phyloP scores from a whole-genome alignment of 2,797 vertebrate genomes.

The Amniataba percoides region DNA sequence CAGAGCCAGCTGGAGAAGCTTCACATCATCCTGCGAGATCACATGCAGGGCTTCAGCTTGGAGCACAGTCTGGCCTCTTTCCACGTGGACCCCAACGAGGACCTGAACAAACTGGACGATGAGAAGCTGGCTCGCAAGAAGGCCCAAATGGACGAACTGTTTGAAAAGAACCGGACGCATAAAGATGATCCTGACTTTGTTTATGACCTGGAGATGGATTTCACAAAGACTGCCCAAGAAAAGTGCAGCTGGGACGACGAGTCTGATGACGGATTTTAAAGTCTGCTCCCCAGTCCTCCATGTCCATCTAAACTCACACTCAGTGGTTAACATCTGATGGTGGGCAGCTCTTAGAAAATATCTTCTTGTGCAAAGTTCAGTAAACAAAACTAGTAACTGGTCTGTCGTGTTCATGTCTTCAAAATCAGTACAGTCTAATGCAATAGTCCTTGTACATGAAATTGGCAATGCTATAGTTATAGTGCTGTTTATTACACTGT shows the following conservation, averaged over 20 bases:
- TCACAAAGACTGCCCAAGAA: conserved; percentile 84
- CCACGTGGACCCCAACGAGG: conserved; percentile 87
- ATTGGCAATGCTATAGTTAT: too few species aligned
- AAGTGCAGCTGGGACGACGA: conserved; percentile 93
- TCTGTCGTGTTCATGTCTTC: not conserved
- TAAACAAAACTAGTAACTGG: too few species aligned
- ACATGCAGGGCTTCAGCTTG: conserved; percentile 88
- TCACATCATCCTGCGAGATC: conserved; percentile 87
- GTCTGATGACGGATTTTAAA: conserved; percentile 89
- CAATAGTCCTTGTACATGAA: not conserved
- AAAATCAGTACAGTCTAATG: too few species aligned
- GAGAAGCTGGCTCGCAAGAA: conserved; percentile 91
- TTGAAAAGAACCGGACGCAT: conserved; percentile 90
- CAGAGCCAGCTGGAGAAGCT: conserved; percentile 90
- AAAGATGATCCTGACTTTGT: conserved; percentile 92
- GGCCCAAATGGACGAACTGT: conserved; percentile 93
- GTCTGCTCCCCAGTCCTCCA: not conserved
- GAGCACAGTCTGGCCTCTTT: conserved; percentile 84
- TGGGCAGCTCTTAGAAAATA: not conserved
- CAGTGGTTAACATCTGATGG: not conserved
- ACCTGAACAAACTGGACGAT: conserved; percentile 94
- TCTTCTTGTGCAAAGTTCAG: not conserved
- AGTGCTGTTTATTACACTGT: not conserved
- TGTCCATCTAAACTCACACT: not conserved
- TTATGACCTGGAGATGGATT: conserved; percentile 93